Evolutionary conservation across 1,140 invertebrate species (phyloP).

Genomic region (Acromyrmex charruanus): DNA sequence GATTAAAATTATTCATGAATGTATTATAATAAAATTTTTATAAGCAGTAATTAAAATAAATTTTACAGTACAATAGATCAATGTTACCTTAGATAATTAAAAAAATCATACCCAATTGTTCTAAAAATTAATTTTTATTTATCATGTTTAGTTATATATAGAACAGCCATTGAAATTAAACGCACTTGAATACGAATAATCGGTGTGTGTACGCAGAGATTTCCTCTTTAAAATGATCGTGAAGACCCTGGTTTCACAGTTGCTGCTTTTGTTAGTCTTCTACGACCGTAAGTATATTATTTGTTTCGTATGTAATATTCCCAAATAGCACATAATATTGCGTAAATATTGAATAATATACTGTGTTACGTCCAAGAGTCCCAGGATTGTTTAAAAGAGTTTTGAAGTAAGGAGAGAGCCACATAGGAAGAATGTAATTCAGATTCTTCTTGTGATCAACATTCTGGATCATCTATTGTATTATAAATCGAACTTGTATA

Average conservation of each 20-base stretch:
- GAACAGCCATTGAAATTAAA: not conserved
- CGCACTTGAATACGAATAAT: not conserved
- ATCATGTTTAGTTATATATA: not conserved
- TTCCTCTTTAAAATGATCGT: conserved; percentile 30
- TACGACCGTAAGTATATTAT: conserved; percentile 65
- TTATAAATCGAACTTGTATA: too few species aligned
- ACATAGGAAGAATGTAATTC: too few species aligned
- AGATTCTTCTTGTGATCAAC: too few species aligned
- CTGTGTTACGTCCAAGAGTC: too few species aligned
- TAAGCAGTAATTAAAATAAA: not conserved
- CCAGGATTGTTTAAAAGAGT: too few species aligned
- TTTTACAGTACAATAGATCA: not conserved
- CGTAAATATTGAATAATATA: too few species aligned
- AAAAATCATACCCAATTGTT: not conserved
- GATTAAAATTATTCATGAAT: not conserved
- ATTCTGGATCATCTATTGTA: too few species aligned
- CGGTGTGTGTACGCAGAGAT: not conserved
- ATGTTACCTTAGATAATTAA: not conserved
- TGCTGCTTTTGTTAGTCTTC: conserved; percentile 69
- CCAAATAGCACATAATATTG: too few species aligned
- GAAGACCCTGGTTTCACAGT: conserved; percentile 38
- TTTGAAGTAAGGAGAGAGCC: too few species aligned
- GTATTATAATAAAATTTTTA: not conserved
- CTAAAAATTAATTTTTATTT: conserved; percentile 1
- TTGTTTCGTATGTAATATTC: not conserved